Percentiles rank a stretch among this genome's conserved stretches.
Conservation (phyloP, 2,113 vertebrate species). For the Dicrurus megarhynchus region DNA sequence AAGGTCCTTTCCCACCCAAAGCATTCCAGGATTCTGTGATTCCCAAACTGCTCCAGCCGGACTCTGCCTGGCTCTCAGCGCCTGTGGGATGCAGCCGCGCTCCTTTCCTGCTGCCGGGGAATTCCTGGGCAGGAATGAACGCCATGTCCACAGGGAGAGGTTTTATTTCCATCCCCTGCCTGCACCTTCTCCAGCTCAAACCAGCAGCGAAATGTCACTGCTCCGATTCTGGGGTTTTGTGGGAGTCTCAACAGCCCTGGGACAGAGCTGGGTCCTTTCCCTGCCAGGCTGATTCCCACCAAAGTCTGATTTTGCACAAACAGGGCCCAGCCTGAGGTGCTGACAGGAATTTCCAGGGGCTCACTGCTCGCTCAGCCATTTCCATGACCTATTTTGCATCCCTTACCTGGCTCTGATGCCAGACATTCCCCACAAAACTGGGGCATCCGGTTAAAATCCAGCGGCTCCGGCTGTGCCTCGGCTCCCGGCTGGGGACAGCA, state of each 20-base stretch:
- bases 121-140: not conserved
- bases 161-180: not conserved
- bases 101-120: not conserved
- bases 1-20: not conserved
- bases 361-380: not conserved
- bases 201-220: fast-evolving
- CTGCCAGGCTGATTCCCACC: not conserved
- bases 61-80: not conserved
- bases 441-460: not conserved
- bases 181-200: not conserved
- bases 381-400: not conserved
- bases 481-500: not conserved
- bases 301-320: not conserved
- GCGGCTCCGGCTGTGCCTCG: not conserved
- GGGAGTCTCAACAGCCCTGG: not conserved
- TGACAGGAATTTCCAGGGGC: not conserved
- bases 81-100: not conserved
- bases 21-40: not conserved
- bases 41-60: not conserved
- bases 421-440: not conserved
- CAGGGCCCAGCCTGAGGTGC: not conserved
- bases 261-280: not conserved
- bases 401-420: not conserved
- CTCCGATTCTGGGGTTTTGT: not conserved
- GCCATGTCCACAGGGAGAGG: fast-evolving